Percentiles rank a stretch among this genome's conserved stretches.
Conservation (phyloP, 2,797 vertebrate genomes). For the Garrulus glandarius region DNA sequence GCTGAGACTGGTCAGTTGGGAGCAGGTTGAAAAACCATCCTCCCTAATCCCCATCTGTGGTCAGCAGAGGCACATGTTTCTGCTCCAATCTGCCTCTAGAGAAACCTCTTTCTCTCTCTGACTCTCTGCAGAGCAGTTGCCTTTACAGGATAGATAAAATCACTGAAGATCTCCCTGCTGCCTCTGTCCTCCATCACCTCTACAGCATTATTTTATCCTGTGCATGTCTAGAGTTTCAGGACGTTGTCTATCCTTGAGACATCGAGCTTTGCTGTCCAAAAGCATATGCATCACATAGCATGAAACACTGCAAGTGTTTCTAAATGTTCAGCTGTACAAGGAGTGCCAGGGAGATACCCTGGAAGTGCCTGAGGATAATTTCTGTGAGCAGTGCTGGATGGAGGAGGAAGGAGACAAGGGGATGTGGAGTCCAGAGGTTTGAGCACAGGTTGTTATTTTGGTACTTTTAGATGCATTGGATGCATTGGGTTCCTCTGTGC, state of each 20-base stretch:
- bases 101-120: background rate
- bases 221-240: background rate
- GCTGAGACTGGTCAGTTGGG: background rate
- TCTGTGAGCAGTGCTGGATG: background rate
- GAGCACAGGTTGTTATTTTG: background rate
- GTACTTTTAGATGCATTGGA: background rate
- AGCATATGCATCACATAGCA: rapidly evolving
- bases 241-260: background rate
- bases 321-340: background rate
- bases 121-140: background rate
- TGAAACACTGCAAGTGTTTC: background rate
- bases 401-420: background rate
- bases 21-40: background rate
- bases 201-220: background rate
- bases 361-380: background rate
- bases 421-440: background rate
- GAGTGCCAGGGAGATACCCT: background rate
- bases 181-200: background rate
- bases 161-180: background rate
- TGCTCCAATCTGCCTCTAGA: background rate
- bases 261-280: background rate
- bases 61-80: background rate
- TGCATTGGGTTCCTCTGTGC: background rate
- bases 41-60: background rate
- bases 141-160: background rate